Evolutionary conservation across 2,888 invertebrate genomes (phyloP), one percentile per base, ranked within the genome.

Genomic region (Pediacus dermestoides): DNA sequence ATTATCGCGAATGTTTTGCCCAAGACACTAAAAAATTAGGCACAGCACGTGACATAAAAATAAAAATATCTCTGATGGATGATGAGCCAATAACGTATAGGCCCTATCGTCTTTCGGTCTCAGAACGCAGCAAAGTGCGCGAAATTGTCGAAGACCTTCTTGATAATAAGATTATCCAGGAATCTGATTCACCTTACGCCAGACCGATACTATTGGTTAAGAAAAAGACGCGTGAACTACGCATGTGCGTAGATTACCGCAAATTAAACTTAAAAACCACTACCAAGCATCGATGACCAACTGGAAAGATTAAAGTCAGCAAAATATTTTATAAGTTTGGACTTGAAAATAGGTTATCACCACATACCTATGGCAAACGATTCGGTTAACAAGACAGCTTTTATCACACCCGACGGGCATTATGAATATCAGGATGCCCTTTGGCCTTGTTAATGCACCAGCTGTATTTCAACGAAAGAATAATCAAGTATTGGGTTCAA

Each of bases 371-470:
- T 66, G 16, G 37, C 28, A 2, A 37, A 47, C 22, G 48, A 50
- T 2, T 57, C 57, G 10, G 50, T 54, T 7, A 37, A 42, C 2
- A 61, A 59, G 30, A 66, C 60, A 1, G 63, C 57, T 1, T 58
- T 61, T 33, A 46, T 53, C 4, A 64, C 58, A 1, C 58, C 57
- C 1, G 60, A 61, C 15, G 61, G 62, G 3, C 48, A 63, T n/a
- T 65, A 51, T 34, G 60, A 66, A 48, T 61, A 57, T 34, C 30
- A 41, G 52, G 2, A 57, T 64, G 57, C 58, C 61, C 3, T 66
- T 64, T 37, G 63, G 63, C 2, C 39, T 64, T 3, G 39, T 50
- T 1, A 63, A 63, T 28, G 61, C 62, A 1, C 58, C 60, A 7
- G 37, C 47, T 7, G 48, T 46, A 15, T 50, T 50, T 28, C 42